These are phyloP conservation scores for Heteractis magnifica DNA, from an alignment of 92 coral and sea anemone genomes.

Conservation along the genomic window DNA sequence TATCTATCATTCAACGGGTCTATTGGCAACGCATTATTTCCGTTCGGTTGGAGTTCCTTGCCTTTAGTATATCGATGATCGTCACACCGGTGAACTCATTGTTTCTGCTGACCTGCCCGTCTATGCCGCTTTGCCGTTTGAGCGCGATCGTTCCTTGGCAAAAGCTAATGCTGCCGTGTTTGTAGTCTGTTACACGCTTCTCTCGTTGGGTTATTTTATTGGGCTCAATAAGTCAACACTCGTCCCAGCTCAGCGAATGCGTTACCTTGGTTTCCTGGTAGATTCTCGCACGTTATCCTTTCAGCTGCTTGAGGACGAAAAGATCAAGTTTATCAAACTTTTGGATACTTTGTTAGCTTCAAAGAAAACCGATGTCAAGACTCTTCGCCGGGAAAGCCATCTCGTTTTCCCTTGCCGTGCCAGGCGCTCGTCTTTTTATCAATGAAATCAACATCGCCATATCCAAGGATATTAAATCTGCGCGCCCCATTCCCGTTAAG, in stretches of 20 bases:
- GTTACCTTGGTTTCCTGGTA: slow-evolving; percentile 40
- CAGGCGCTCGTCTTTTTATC: slow-evolving; percentile 23
- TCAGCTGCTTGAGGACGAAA: slow-evolving; percentile 33
- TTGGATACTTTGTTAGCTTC: slow-evolving; percentile 19
- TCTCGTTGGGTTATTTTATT: slow-evolving; percentile 38
- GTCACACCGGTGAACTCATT: slow-evolving; percentile 39
- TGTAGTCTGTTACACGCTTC: slow-evolving; percentile 38
- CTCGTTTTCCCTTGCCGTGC: slow-evolving; percentile 29
- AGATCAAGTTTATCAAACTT: slow-evolving; percentile 38
- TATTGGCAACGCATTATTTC: slow-evolving; percentile 32
- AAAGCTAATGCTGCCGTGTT: slow-evolving; percentile 25
- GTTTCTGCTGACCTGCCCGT: neutral
- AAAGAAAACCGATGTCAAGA: slow-evolving; percentile 19
- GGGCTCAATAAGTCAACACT: slow-evolving; percentile 42
- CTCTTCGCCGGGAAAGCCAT: slow-evolving; percentile 29
- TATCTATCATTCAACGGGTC: slow-evolving; percentile 40
- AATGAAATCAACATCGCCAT: slow-evolving; percentile 28
- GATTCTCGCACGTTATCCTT: slow-evolving; percentile 50
- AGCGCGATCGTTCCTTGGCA: neutral
- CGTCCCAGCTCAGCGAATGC: slow-evolving; percentile 34
- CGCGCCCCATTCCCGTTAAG: slow-evolving; percentile 24
- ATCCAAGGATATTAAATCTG: slow-evolving; percentile 11
- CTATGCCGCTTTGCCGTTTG: slow-evolving; percentile 18
- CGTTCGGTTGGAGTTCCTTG: slow-evolving; percentile 34
- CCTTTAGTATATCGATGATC: slow-evolving; percentile 39